phyloP scores from a whole-genome alignment of 2,888 invertebrate species.

The Caenorhabditis auriculariae region DNA sequence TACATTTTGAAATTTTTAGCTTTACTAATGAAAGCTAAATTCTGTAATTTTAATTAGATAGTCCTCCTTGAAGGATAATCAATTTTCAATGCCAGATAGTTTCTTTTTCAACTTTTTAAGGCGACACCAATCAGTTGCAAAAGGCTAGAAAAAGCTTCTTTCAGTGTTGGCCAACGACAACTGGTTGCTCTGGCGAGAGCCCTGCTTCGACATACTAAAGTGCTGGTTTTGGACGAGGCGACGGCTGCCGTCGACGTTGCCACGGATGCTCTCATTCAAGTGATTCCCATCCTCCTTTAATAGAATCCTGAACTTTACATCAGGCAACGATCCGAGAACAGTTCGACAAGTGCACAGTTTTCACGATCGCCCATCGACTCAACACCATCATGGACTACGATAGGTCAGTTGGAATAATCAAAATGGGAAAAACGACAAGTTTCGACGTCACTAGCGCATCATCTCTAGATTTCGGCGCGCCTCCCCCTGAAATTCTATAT shows the following conservation, averaged over 20 bases:
- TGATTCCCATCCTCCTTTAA: constrained; percentile 72
- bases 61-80: too few relatives aligned
- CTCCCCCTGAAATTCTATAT: too few relatives aligned
- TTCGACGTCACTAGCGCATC: too few relatives aligned
- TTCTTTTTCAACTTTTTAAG: too few relatives aligned
- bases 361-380: constrained; percentile 76
- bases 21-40: too few relatives aligned
- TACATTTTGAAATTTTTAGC: background rate
- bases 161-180: constrained; percentile 67
- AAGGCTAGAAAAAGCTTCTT: too few relatives aligned
- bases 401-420: constrained; percentile 34
- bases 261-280: constrained; percentile 69
- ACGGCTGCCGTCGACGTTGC: constrained; percentile 69
- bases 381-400: constrained; percentile 80
- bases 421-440: background rate
- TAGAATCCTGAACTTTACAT: too few relatives aligned
- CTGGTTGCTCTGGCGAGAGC: constrained; percentile 67
- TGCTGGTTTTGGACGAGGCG: constrained; percentile 74
- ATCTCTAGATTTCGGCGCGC: too few relatives aligned
- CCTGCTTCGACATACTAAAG: constrained; percentile 64
- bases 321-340: constrained; percentile 76
- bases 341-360: constrained; percentile 74
- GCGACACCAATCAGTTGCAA: too few relatives aligned
- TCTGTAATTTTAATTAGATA: too few relatives aligned
- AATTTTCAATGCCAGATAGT: too few relatives aligned